Evolutionary conservation across 2,888 invertebrate species (phyloP).

Genomic region (Meliscaeva auricollis): DNA sequence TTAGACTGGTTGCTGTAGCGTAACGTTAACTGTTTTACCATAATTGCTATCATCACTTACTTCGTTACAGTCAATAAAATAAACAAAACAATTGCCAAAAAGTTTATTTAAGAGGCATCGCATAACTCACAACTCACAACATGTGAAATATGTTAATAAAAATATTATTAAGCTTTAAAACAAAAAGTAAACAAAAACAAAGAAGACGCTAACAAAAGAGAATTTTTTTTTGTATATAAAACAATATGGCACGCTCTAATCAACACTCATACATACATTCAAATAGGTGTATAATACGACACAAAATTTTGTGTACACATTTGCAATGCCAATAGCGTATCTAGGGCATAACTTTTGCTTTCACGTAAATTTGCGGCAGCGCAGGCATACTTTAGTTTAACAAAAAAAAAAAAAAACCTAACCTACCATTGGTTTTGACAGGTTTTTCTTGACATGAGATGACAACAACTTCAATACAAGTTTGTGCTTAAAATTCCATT

Average conservation of each 20-base stretch:
- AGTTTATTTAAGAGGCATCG: constrained; percentile 33
- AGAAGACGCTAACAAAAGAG: constrained; percentile 58
- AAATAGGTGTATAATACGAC: background rate
- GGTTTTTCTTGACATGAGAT: constrained; percentile 6
- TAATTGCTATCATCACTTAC: constrained; percentile 16
- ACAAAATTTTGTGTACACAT: constrained; percentile 13
- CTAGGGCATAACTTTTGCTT: constrained; percentile 69
- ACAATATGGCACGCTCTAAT: constrained; percentile 55
- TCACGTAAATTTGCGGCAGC: constrained; percentile 37
- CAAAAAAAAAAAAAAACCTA: constrained; percentile 18
- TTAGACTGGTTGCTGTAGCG: constrained; percentile 32
- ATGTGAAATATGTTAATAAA: too few relatives aligned
- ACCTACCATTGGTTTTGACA: constrained; percentile 8
- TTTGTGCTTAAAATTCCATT: constrained; percentile 38
- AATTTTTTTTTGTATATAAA: constrained; percentile 38
- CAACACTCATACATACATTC: constrained; percentile 23
- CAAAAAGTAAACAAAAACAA: constrained; percentile 68
- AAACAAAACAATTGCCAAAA: constrained; percentile 41
- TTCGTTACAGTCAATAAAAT: constrained; percentile 44
- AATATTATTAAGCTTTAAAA: constrained; percentile 8
- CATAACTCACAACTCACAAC: constrained; percentile 37
- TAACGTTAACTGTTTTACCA: constrained; percentile 17
- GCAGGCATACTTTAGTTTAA: constrained; percentile 9
- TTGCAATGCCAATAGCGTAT: constrained; percentile 62
- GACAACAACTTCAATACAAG: constrained; percentile 19